Conservation (phyloP, 1,140 invertebrate genomes). For the Pissodes strobi region DNA sequence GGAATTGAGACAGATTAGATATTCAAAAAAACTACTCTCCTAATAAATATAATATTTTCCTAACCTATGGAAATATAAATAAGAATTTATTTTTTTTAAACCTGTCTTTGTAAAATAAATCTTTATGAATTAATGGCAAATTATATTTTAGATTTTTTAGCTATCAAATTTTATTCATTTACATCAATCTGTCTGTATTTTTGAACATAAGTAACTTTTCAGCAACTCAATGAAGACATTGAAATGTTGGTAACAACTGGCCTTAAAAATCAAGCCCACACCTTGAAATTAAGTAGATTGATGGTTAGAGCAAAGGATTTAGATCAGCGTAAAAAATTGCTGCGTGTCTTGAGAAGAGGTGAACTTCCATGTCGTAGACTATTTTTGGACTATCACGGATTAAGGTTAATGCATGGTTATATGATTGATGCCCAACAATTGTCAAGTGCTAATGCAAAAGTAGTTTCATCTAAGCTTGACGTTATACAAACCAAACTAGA, state of each 20-base stretch:
- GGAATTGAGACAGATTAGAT: too few relatives aligned
- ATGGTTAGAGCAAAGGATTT: constrained; percentile 89
- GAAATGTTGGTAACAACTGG: constrained; percentile 72
- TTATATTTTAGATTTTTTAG: too few relatives aligned
- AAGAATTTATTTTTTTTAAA: too few relatives aligned
- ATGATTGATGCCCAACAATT: constrained; percentile 65
- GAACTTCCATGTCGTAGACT: constrained; percentile 81
- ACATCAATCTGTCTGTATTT: too few relatives aligned
- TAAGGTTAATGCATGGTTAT: constrained; percentile 88
- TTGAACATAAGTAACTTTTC: too few relatives aligned
- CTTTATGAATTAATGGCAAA: too few relatives aligned
- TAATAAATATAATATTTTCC: too few relatives aligned
- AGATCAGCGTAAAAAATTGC: constrained; percentile 70
- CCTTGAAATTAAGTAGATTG: constrained; percentile 82
- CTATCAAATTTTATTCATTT: too few relatives aligned
- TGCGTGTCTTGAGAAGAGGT: constrained; percentile 72
- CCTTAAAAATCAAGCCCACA: constrained; percentile 86
- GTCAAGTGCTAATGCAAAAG: constrained; percentile 41
- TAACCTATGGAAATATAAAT: too few relatives aligned
- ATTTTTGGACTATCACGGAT: constrained; percentile 93
- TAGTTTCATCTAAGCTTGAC: constrained; percentile 61
- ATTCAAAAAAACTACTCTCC: too few relatives aligned
- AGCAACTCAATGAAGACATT: constrained; percentile 79
- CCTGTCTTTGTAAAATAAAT: too few relatives aligned
- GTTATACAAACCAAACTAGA: constrained; percentile 77